Percentiles rank a stretch among this genome's conserved stretches.
These are phyloP conservation scores for Stenodema calcarata DNA, from an alignment of 2,888 invertebrate species.

Conservation along the genomic window DNA sequence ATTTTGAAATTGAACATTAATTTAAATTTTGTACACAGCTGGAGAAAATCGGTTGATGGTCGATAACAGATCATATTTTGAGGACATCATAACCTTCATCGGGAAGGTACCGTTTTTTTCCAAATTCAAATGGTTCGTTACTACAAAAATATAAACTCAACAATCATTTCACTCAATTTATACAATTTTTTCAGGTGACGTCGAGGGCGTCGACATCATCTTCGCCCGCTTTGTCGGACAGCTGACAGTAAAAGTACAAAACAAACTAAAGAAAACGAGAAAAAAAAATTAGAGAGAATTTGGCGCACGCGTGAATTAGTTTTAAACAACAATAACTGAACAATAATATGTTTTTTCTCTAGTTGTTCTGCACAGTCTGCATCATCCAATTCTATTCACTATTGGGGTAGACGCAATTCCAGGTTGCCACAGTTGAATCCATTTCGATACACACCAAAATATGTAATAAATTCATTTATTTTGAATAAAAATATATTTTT, in stretches of 20 bases:
- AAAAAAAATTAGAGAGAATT: not conserved
- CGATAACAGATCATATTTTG: constrained; percentile 70
- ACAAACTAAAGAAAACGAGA: not conserved
- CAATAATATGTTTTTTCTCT: no score
- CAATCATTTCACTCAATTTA: no score
- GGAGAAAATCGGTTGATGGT: not conserved
- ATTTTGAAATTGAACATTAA: not conserved
- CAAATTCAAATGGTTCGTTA: no score
- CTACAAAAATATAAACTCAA: no score
- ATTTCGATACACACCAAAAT: not conserved
- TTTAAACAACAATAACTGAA: not conserved
- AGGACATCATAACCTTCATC: constrained; percentile 89
- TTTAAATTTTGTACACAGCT: not conserved
- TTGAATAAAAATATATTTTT: not conserved
- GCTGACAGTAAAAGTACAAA: constrained; percentile 6
- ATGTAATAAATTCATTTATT: not conserved
- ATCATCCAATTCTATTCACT: no score
- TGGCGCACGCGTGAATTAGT: not conserved
- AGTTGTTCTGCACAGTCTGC: no score
- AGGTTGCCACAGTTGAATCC: not conserved
- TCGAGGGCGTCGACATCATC: not conserved
- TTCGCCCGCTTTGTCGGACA: not conserved
- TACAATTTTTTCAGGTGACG: not conserved
- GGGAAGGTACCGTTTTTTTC: constrained; percentile 70
- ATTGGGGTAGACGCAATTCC: no score